Evolutionary conservation across 2,797 vertebrate species (phyloP).

Genomic region (Telmatherina bonti): DNA sequence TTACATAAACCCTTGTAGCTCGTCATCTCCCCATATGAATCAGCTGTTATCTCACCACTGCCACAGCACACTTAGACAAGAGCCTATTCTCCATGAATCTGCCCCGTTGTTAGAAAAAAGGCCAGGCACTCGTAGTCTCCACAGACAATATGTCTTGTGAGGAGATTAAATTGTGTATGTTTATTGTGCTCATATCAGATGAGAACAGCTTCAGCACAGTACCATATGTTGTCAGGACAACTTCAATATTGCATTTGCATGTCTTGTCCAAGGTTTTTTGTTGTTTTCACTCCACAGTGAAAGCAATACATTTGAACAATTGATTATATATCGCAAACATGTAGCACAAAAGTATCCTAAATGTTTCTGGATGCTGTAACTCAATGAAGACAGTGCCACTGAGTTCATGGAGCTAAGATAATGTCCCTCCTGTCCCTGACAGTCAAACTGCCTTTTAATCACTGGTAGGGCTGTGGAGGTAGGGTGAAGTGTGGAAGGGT

Average conservation of each 20-base stretch:
- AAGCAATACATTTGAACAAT: background rate
- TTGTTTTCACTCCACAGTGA: background rate
- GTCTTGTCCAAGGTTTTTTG: background rate
- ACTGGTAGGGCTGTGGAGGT: conserved; percentile 47
- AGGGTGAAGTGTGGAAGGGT: background rate
- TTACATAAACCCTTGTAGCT: conserved; percentile 55
- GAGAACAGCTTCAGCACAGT: conserved; percentile 20
- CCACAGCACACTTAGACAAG: conserved; percentile 54
- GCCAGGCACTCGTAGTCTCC: conserved; percentile 46
- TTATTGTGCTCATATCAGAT: conserved; percentile 55
- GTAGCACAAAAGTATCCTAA: background rate
- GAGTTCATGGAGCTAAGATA: conserved; percentile 65
- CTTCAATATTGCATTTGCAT: background rate
- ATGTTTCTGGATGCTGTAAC: background rate
- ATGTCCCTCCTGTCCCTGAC: conserved; percentile 77
- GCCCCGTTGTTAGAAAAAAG: conserved; percentile 51
- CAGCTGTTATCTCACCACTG: conserved; percentile 62
- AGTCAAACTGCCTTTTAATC: conserved; percentile 71
- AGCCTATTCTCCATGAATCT: conserved; percentile 56
- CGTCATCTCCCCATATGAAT: conserved; percentile 62
- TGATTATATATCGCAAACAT: background rate
- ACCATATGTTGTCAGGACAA: background rate
- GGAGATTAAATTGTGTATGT: conserved; percentile 54
- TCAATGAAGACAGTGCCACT: conserved; percentile 23
- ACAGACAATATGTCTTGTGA: conserved; percentile 51